Base-by-base conservation (phyloP, 2,113 vertebrate species). In the Platysteira castanea region DNA sequence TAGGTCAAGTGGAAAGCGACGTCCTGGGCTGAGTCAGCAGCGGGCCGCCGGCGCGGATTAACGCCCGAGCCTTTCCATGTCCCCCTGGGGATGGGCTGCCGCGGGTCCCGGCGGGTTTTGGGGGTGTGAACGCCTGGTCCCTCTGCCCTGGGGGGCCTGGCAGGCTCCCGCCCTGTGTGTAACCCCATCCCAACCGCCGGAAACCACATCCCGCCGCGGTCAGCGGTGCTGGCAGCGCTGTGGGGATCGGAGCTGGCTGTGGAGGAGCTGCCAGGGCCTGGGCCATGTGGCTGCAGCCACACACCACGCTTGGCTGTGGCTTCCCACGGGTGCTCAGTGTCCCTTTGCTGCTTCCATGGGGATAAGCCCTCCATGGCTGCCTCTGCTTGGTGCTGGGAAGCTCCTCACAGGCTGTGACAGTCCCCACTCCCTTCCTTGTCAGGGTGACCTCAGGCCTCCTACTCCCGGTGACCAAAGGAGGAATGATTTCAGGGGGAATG, bases 1-100 rank as follows among this genome's bases (percentile, higher is more conserved):
- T 96, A 96, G 96, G 96, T 96, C 96, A 96, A 91, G 81, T 76
- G 91, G 94, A 96, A 95, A 95, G 79, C 18, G 70, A 53, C 37
- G 39, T 82, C 74, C 84, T 61, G 50, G 37, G 96, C 95, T 95
- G 96, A 97, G 84, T 96, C 96, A 97, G 96, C 96, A 96, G 84
- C 1, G 26, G 86, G 35, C 85, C 65, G 88, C 18, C 68, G 1
- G 67, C 2, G 0, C 22, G 12, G 90, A 91, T 86, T 60, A 89
- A 68, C 0, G 1, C 84, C 59, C 2, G 3, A 64, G 44, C 53
- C 57, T 68, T 74, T 42, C 84, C 1, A 0, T 70, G 69, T 64
- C 91, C 84, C 5, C 5, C 84, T 52, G 80, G 83, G 92, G 69
- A 46, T 28, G 8, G 47, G 68, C 89, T 86, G 68, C 52, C 1